Evolutionary conservation across 2,888 invertebrate species (phyloP), one percentile per base, ranked within the genome.

Genomic region (Ophion slaviceki): DNA sequence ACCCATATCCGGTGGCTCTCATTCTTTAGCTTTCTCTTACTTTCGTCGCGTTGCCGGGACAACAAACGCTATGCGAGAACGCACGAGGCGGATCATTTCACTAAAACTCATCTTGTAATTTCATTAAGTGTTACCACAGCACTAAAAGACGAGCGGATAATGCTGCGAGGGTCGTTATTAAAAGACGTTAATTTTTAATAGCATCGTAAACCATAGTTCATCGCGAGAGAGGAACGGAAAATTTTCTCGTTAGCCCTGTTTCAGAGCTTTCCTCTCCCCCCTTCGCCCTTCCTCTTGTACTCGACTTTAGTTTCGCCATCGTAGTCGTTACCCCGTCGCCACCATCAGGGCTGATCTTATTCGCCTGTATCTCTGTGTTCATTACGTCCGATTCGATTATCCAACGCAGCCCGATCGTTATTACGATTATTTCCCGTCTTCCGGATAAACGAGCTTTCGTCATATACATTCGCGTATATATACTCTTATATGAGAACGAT

Each of bases 161-260:
- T 87, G 79, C 87, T 68, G 85, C 76, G 81, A 75, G 72, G 84
- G 72, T 80, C 88, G 79, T 88, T 88, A 90, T 87, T 85, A 83
- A 88, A 88, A 87, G 85, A 81, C 88, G 87, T 89, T 89, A 90
- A 89, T 89, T 90, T 88, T 90, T 91, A 89, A 90, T 89, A 89
- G 87, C 83, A 77, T 85, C 72, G 79, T 82, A 87, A 86, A 86
- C 87, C 88, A 87, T 89, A 90, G 87, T 84, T 87, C 85, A 79
- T 85, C 80, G 84, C 62, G 59, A 74, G 59, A 67, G 68, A 71
- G 86, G 82, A 87, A 86, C 85, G 86, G 70, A 72, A 88, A 86
- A 90, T 89, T 84, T 84, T 87, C 89, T 88, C 86, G 82, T 88
- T 88, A 88, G 74, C 78, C 57, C 74, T 71, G 76, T 53, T 62